Base-by-base conservation (phyloP, 2,113 vertebrate genomes). In the Protomyctophum bolini region DNA sequence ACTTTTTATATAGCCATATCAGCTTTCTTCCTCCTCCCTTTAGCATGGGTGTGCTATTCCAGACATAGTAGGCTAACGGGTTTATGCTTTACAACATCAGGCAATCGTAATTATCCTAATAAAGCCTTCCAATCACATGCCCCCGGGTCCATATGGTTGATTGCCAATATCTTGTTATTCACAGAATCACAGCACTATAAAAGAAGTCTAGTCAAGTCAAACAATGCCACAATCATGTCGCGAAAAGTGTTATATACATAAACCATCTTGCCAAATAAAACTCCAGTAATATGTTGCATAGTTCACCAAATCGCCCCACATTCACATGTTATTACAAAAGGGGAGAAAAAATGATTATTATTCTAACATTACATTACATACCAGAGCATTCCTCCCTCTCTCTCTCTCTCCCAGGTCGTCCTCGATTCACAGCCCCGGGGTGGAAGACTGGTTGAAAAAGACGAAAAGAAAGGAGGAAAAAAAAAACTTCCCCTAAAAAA, bases 341-440 rank as follows among this genome's bases (percentile, higher is more conserved):
- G 56, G 21, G 21, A 2, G 21, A 2, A 21, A 28, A 85, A 86
- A 86, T 48, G 59, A 79, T 77, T 69, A 75, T 52, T 59, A 56
- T 66, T 41, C 29, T 14, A 8, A 56, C 64, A 9, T 58, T 41
- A 29, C 14, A 52, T 4, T 80, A 92, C 93, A 72, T 94, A 94
- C 93, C 93, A 89, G 83, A 84, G 89, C 88, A 91, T 88, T 91
- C 86, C 88, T 77, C 76, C 47, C 54, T 33, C 28, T 59, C 29
- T 59, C 73, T 75, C 33, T 80, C 57, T 68, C 60, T 48, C 21
- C 8, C 45, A 54, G 66, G 67, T 73, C 66, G 83, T 80, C 71
- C 66, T 71, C 73, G 70, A 76, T 69, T 84, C 86, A 50, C 79
- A 79, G 76, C 84, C 88, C 33, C 33, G 33, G 33, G 86, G 83